A percentile compares a stretch with the other conserved stretches of the same genome.
These are phyloP conservation scores for Allolobophora icterica DNA, from an alignment of 2,888 invertebrate species.

Conservation along the genomic window DNA sequence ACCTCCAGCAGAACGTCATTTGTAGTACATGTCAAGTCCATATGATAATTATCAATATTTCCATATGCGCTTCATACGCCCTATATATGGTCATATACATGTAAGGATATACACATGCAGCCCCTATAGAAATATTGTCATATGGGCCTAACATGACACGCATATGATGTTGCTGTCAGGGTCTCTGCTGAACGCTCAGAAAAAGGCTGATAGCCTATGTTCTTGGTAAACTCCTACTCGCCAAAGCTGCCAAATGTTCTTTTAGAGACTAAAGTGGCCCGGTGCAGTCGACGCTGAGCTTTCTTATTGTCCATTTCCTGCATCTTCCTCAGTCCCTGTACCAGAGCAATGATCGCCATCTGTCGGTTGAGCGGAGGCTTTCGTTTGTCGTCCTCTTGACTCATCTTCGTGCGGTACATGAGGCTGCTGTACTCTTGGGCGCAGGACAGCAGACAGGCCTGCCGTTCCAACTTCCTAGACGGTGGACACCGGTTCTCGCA, in stretches of 20 bases:
- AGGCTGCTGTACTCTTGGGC: slow-evolving; percentile 13
- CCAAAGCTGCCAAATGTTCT: not conserved
- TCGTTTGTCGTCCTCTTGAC: not conserved
- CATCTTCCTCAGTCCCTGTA: not conserved
- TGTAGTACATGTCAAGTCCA: no score
- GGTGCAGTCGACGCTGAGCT: not conserved
- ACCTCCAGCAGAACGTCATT: no score
- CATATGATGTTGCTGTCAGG: no score
- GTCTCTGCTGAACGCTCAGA: no score
- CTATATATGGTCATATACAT: no score
- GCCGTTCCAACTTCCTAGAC: not conserved
- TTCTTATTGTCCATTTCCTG: not conserved
- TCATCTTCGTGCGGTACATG: slow-evolving; percentile 20
- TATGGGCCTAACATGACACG: no score
- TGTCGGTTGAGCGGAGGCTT: not conserved
- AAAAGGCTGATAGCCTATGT: no score
- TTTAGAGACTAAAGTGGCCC: not conserved
- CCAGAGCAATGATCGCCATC: not conserved
- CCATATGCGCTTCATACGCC: no score
- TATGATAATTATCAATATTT: no score
- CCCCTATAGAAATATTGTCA: no score
- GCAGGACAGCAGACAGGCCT: slow-evolving; percentile 25
- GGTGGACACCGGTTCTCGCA: not conserved
- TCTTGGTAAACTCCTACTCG: not conserved
- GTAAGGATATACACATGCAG: no score